Evolutionary conservation across 1,140 invertebrate genomes (phyloP).

Genomic region (Melanaphis sacchari): DNA sequence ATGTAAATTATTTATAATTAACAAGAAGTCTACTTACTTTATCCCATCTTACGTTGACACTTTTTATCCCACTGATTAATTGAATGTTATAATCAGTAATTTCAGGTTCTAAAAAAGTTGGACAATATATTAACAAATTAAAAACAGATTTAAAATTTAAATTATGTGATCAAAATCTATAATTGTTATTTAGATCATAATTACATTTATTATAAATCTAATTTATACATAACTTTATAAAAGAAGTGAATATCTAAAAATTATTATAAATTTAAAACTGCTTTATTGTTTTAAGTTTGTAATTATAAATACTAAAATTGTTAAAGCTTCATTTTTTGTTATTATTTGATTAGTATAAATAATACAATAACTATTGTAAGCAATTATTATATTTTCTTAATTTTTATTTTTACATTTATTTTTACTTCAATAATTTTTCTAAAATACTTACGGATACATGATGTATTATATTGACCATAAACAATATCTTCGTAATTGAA

Average conservation of each 20-base stretch:
- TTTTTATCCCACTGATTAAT: not conserved
- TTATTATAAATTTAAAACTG: no score
- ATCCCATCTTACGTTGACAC: not conserved
- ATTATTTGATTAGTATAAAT: not conserved
- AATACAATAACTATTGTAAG: not conserved
- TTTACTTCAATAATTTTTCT: not conserved
- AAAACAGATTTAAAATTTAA: not conserved
- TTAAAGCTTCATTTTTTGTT: not conserved
- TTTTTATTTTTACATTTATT: not conserved
- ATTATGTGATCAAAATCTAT: not conserved
- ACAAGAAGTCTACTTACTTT: not conserved
- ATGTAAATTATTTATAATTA: not conserved
- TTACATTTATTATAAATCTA: not conserved
- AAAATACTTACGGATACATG: constrained; percentile 14
- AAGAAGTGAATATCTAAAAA: not conserved
- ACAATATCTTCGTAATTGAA: not conserved
- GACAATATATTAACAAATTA: not conserved
- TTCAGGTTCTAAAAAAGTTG: not conserved
- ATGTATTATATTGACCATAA: not conserved
- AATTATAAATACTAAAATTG: not conserved
- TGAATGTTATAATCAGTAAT: not conserved
- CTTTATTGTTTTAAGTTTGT: not conserved
- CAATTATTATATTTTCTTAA: not conserved
- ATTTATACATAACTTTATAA: not conserved
- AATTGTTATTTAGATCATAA: not conserved